Evolutionary conservation across 2,113 vertebrate genomes (phyloP), one percentile per base, ranked within the genome.

Genomic region (Tricholaema leucomelas): DNA sequence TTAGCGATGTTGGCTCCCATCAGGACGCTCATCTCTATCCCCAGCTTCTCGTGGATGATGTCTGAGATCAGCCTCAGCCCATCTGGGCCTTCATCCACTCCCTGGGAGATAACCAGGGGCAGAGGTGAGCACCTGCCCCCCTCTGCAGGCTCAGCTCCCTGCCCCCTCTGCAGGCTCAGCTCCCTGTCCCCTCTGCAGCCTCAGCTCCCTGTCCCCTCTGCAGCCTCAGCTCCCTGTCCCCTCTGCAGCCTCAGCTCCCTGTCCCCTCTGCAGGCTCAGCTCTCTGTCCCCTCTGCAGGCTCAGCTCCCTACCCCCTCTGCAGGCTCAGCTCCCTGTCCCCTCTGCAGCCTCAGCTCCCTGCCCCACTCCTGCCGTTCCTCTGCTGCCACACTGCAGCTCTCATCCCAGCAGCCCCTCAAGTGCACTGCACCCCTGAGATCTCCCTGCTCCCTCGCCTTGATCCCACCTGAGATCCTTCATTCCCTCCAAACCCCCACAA

Each of bases 1-100:
- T 77, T 99, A 93, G 99, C 99, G 52, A 99, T 98, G 96, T 99
- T 99, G 90, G 99, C 99, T 42, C 99, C 99, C 99, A 99, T 99
- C 63, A 99, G 98, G 81, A 99, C 99, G 0, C 96, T 98, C 98
- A 99, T 98, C 36, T 97, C 96, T 92, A 99, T 99, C 64, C 98
- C 98, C 73, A 99, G 97, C 52, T 97, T 98, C 55, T 97, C 98
- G 5, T 92, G 96, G 92, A 99, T 99, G 70, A 99, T 98, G 73
- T 99, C 98, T 16, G 99, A 99, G 97, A 99, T 99, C 93, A 99
- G 98, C 97, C 98, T 99, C 95, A 99, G 98, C 74, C 99, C 99
- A 2, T 98, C 97, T 19, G 99, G 99, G 89, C 99, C 97, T 79
- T 98, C 98, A 10, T 99, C 99, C 64, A 99, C 98, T 6, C 99